These are phyloP conservation scores for Connochaetes taurinus DNA, from an alignment of 2,113 vertebrate genomes.

Conservation along the genomic window DNA sequence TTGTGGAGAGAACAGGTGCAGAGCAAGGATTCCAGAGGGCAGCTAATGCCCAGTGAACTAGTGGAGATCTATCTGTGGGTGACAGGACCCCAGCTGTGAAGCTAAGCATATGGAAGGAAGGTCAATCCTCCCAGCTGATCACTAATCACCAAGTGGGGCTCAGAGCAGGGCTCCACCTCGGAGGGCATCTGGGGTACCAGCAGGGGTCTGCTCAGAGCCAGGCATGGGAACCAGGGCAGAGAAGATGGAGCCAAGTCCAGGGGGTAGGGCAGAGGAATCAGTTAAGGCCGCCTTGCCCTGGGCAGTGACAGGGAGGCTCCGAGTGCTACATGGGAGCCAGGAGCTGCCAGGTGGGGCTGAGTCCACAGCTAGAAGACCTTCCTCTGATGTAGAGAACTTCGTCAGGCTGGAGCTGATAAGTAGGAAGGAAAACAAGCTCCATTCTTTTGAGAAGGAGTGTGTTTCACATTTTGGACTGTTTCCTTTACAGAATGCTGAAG, in stretches of 20 bases:
- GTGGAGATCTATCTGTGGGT: not conserved
- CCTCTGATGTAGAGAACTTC: not conserved
- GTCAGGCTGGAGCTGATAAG: not conserved
- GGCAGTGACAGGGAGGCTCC: not conserved
- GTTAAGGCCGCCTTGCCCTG: not conserved
- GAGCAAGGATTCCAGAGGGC: not conserved
- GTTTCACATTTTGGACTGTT: not conserved
- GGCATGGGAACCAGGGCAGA: not conserved
- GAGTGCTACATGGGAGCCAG: accelerated
- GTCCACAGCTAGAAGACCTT: not conserved
- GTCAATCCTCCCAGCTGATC: not conserved
- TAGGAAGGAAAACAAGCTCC: not conserved
- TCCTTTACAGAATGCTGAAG: not conserved
- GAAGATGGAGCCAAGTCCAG: too few species aligned
- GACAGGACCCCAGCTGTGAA: not conserved
- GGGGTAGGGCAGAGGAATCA: not conserved
- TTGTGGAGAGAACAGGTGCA: not conserved
- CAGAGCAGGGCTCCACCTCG: accelerated
- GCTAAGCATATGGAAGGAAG: not conserved
- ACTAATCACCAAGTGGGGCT: not conserved
- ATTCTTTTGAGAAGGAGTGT: accelerated
- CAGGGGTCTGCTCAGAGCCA: not conserved
- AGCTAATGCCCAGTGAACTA: accelerated
- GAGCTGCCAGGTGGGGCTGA: accelerated
- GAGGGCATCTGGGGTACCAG: not conserved